These are phyloP conservation scores for Cossypha caffra DNA, from an alignment of 2,797 vertebrate genomes.

Conservation along the genomic window DNA sequence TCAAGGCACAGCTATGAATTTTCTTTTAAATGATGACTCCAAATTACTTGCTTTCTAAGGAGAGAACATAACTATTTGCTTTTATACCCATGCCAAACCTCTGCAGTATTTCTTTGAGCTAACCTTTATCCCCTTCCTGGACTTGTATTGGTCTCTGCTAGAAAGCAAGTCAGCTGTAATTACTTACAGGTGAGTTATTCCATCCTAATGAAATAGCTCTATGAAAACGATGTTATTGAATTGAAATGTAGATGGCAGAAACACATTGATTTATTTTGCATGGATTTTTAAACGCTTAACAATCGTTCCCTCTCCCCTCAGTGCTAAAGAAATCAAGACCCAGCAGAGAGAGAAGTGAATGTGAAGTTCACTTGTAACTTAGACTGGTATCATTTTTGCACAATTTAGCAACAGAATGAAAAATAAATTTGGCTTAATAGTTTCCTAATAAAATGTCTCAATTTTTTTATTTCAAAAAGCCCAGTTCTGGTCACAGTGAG, in stretches of 20 bases:
- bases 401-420: neutral
- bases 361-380: neutral
- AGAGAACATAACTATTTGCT: constrained; percentile 3
- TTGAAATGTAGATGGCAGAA: constrained; percentile 64
- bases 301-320: neutral
- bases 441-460: neutral
- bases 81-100: constrained; percentile 51
- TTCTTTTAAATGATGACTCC: constrained; percentile 1
- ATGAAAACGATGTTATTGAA: constrained; percentile 67
- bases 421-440: neutral
- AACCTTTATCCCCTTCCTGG: constrained; percentile 63
- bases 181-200: constrained; percentile 74
- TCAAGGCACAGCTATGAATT: neutral
- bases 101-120: constrained; percentile 61
- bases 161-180: constrained; percentile 69
- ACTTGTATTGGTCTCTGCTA: constrained; percentile 43
- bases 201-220: constrained; percentile 64
- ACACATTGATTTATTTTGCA: constrained; percentile 67
- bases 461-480: neutral
- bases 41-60: constrained; percentile 37
- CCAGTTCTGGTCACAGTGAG: neutral
- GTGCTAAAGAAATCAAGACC: constrained; percentile 37
- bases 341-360: constrained; percentile 7
- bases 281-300: constrained; percentile 39
- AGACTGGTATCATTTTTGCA: neutral